Evolutionary conservation across 1,140 invertebrate genomes (phyloP), one percentile per base, ranked within the genome.

Genomic region (Rhopalosiphum padi): DNA sequence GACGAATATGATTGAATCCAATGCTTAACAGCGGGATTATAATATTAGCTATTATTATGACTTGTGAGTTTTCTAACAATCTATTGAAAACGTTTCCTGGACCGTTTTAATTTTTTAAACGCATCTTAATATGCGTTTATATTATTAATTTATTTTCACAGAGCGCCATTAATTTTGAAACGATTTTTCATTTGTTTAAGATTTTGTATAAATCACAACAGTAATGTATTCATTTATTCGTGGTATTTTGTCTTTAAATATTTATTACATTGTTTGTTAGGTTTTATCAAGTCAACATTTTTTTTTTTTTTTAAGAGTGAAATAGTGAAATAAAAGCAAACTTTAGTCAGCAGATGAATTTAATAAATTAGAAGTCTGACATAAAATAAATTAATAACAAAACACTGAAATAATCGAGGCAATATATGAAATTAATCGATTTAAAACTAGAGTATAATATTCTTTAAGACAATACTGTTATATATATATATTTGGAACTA

Each of bases 171-270:
- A 77, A 77, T 77, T 77, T 77, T 77, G 60, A 77, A 77, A 77
- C n/a, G 60, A n/a, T 77, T 77, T 77, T 77, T 15, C 60, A 77
- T 77, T 77, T 77, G 60, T 77, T 77, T n/a, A n/a, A 77, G 60
- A 77, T 77, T 77, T 77, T n/a, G 60, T n/a, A 77, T 77, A 77
- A 77, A 77, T 77, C 60, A 77, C 60, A 77, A n/a, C 60, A 6
- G 60, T 77, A 77, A 77, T 77, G n/a, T 77, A 77, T 77, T 77
- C 60, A 77, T 77, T 77, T 77, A 77, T 77, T 77, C 60, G 60
- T 77, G 15, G 60, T 77, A n/a, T 77, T 77, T 77, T 77, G 60
- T 77, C 5, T 77, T 77, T 77, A 77, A 77, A 77, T 77, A 77
- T 77, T 77, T 77, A 77, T 77, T 15, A n/a, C 30, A 15, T 68